Evolutionary conservation across 2,113 vertebrate genomes (phyloP).

Genomic region (Gorsachius goisagi): DNA sequence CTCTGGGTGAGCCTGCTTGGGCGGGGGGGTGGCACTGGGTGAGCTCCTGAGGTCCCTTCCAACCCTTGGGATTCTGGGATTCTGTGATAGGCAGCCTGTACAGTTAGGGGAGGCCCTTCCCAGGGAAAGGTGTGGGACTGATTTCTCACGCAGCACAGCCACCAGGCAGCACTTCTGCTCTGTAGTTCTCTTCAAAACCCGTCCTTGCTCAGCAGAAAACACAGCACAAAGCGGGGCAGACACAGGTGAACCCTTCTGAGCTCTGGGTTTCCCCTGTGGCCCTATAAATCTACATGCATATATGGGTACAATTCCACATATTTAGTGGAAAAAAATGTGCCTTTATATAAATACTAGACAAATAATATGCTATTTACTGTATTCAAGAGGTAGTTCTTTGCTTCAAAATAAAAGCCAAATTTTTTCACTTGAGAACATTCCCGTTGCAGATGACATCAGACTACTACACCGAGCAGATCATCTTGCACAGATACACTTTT

Average conservation of each 20-base stretch:
- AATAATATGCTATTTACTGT: not conserved
- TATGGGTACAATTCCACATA: not conserved
- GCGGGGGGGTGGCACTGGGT: no score
- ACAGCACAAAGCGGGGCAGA: not conserved
- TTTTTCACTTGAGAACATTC: not conserved
- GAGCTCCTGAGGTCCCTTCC: no score
- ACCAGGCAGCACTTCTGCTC: not conserved
- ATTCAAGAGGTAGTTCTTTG: not conserved
- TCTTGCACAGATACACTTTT: not conserved
- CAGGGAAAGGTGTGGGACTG: not conserved
- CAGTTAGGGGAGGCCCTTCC: rapidly evolving
- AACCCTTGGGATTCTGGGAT: no score
- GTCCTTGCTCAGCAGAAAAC: not conserved
- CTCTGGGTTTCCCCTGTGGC: not conserved
- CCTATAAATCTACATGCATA: not conserved
- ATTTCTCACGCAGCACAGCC: not conserved
- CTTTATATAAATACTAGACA: not conserved
- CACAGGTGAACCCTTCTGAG: rapidly evolving
- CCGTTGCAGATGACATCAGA: not conserved
- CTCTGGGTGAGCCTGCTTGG: no score
- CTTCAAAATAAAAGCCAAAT: not conserved
- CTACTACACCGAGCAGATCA: not conserved
- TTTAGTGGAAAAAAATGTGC: not conserved
- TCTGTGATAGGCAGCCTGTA: not conserved
- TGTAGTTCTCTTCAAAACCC: not conserved